Percentiles rank a stretch among this genome's conserved stretches.
Conservation (phyloP, 23 tunicate genomes). For the Aplidium turbinatum region DNA sequence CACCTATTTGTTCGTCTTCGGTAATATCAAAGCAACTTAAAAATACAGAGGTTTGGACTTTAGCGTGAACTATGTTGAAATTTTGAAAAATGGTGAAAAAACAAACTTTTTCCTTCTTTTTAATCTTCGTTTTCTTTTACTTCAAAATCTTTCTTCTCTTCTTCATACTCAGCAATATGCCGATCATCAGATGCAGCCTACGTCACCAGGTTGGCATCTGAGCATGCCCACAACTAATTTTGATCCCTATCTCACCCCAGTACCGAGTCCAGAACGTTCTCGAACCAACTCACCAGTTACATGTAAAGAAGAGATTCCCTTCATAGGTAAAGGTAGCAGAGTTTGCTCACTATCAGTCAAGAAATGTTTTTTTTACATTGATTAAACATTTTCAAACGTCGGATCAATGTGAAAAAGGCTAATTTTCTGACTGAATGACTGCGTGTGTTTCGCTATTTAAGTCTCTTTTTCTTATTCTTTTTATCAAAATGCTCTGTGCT, state of each 20-base stretch:
- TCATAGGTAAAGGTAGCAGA: constrained; percentile 39
- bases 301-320: constrained; percentile 35
- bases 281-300: constrained; percentile 18
- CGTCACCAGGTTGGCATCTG: constrained; percentile 48
- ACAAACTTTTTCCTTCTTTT: constrained; percentile 1
- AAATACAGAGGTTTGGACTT: too few relatives aligned
- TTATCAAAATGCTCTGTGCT: too few relatives aligned
- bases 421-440: too few relatives aligned
- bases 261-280: constrained; percentile 24
- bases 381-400: too few relatives aligned
- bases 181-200: constrained; percentile 45
- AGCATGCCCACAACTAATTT: constrained; percentile 39
- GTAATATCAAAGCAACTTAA: too few relatives aligned
- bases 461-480: too few relatives aligned
- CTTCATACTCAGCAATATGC: constrained; percentile 20
- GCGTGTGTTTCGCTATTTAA: too few relatives aligned
- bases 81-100: too few relatives aligned
- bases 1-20: too few relatives aligned
- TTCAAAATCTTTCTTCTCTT: neutral
- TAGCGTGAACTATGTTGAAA: too few relatives aligned
- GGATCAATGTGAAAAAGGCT: too few relatives aligned
- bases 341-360: neutral
- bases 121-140: neutral
- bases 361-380: neutral
- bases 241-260: constrained; percentile 47